These are phyloP conservation scores for Meda fulgida DNA, from an alignment of 2,797 vertebrate genomes.

Conservation along the genomic window DNA sequence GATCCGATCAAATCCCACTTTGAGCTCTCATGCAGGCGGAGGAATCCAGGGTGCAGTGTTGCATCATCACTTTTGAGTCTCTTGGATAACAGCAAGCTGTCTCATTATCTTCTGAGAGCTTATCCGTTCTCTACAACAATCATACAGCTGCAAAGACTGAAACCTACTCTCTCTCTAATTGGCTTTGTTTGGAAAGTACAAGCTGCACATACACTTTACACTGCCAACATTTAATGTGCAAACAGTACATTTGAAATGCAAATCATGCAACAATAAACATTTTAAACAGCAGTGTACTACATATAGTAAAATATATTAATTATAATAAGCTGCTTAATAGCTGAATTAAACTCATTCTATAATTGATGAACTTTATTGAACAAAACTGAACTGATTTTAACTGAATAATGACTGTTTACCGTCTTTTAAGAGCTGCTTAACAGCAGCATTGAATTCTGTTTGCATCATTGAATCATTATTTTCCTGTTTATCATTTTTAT, in stretches of 20 bases:
- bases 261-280: background rate
- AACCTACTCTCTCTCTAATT: background rate
- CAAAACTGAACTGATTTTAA: background rate
- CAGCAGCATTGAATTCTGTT: no score
- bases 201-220: background rate
- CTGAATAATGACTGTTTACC: no score
- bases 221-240: background rate
- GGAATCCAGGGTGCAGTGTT: slow-evolving; percentile 27
- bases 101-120: slow-evolving; percentile 28
- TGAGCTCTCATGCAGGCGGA: slow-evolving; percentile 11
- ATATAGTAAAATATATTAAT: background rate
- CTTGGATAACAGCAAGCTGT: slow-evolving; percentile 34
- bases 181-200: background rate
- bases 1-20: slow-evolving; percentile 37
- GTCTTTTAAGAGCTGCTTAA: no score
- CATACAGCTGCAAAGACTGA: slow-evolving; percentile 18
- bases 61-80: slow-evolving; percentile 39
- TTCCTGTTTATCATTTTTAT: background rate
- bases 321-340: no score
- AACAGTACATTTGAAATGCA: background rate
- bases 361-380: background rate
- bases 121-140: slow-evolving; percentile 28
- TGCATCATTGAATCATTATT: no score
- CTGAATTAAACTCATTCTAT: background rate
- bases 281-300: background rate